These are phyloP conservation scores for Palythoa grandis DNA, from an alignment of 92 coral and sea anemone genomes.

Conservation along the genomic window DNA sequence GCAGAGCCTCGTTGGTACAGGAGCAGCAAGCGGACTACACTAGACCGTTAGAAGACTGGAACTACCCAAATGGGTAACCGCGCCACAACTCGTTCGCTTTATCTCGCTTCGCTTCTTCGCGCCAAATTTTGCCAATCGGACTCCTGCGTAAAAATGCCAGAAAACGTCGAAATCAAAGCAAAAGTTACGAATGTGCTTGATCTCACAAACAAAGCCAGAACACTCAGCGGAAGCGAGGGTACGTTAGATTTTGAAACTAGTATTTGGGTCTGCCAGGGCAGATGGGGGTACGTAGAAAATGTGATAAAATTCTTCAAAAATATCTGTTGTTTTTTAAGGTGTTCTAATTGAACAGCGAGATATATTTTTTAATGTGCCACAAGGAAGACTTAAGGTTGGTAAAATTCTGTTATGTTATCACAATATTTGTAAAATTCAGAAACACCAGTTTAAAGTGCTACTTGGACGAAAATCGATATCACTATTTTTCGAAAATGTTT, in stretches of 20 bases:
- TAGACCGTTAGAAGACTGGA: slow-evolving; percentile 26
- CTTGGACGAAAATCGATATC: too few relatives aligned
- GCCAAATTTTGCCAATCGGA: too few relatives aligned
- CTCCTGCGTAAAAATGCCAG: slow-evolving; percentile 78
- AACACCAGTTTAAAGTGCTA: too few relatives aligned
- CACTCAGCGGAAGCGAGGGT: slow-evolving; percentile 84
- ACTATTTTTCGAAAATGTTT: too few relatives aligned
- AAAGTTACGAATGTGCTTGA: slow-evolving; percentile 61
- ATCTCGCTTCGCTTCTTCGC: neutral
- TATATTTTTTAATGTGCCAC: slow-evolving; percentile 78
- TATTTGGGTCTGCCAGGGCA: neutral
- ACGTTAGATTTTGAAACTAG: neutral
- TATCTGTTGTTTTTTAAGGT: slow-evolving; percentile 47
- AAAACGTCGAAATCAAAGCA: slow-evolving; percentile 92
- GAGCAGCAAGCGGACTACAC: too few relatives aligned
- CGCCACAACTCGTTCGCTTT: neutral
- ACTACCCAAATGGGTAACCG: neutral
- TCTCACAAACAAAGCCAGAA: slow-evolving; percentile 64
- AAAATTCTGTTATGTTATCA: too few relatives aligned
- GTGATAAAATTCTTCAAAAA: neutral
- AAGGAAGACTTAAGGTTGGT: slow-evolving; percentile 90
- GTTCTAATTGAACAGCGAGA: slow-evolving; percentile 83
- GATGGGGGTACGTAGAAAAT: neutral
- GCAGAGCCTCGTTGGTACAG: neutral
- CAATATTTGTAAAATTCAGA: too few relatives aligned